Evolutionary conservation across 2,797 vertebrate species (phyloP).

Genomic region (Cirrhinus molitorella): DNA sequence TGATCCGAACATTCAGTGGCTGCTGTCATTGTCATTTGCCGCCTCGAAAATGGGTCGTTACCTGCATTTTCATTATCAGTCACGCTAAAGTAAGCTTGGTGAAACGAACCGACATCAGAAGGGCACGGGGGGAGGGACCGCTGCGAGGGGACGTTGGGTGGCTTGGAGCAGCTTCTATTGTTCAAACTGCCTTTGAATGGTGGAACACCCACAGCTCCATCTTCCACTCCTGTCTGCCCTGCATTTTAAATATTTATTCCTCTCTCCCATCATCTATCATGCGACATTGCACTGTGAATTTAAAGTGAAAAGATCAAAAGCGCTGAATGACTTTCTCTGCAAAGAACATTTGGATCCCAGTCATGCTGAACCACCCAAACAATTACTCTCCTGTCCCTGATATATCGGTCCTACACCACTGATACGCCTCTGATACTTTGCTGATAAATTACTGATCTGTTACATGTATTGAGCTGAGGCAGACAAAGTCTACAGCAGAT

Average conservation of each 20-base stretch:
- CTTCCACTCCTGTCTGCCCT: slow-evolving; percentile 32
- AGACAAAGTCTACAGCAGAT: slow-evolving; percentile 10
- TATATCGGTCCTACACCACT: slow-evolving; percentile 42
- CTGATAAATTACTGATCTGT: slow-evolving; percentile 23
- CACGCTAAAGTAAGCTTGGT: slow-evolving; percentile 41
- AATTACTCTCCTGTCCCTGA: slow-evolving; percentile 20
- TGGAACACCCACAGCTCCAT: slow-evolving; percentile 35
- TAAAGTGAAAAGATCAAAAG: slow-evolving; percentile 55
- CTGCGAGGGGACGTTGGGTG: slow-evolving; percentile 9
- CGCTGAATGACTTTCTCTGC: slow-evolving; percentile 49
- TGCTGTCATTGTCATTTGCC: slow-evolving; percentile 53
- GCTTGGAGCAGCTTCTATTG: slow-evolving; percentile 29
- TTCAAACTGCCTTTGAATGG: slow-evolving; percentile 26
- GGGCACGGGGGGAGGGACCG: background rate
- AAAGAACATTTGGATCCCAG: slow-evolving; percentile 32
- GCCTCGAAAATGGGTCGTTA: slow-evolving; percentile 33
- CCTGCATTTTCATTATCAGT: slow-evolving; percentile 49
- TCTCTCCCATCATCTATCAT: slow-evolving; percentile 50
- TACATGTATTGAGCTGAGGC: background rate
- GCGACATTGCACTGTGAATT: slow-evolving; percentile 48
- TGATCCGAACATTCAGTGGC: slow-evolving; percentile 57
- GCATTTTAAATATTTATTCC: slow-evolving; percentile 69
- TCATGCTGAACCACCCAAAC: slow-evolving; percentile 14
- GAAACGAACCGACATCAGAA: slow-evolving; percentile 31
- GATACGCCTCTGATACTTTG: slow-evolving; percentile 27